Base-by-base conservation (phyloP, 2,797 vertebrate genomes). In the Kryptopterus vitreolus region DNA sequence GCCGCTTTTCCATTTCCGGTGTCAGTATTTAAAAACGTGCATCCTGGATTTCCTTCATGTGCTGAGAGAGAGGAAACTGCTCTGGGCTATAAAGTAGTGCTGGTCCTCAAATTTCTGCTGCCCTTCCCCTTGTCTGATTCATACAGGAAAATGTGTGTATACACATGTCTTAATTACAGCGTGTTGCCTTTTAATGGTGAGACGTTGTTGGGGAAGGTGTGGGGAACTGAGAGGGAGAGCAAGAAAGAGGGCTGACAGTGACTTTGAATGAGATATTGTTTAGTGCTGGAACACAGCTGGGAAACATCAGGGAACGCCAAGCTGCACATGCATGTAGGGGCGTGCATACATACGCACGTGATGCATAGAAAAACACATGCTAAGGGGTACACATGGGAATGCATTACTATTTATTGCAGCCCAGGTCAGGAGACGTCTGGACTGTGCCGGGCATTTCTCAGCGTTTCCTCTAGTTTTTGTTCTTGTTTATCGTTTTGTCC, bases 261-360 rank as follows among this genome's bases (percentile, higher is more conserved):
- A 86, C 87, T 88, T 89, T 94, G 91, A 95, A 95, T 94, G 92
- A 92, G 91, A 93, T 92, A 94, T 94, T 94, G 93, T 95, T 92
- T 91, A 85, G 89, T 87, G 84, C 86, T 90, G 91, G 88, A 92
- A 87, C 90, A 92, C 93, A 94, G 94, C 93, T 94, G 93, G 93
- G 92, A 94, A 92, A 91, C 93, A 94, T 95, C 93, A 94, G 90
- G 90, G 88, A 87, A 85, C 81, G 86, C 85, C 80, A 86, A 85
- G 88, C 87, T 86, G 57, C 50, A 78, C 79, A 73, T 73, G 75
- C 55, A 15, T 58, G 74, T 74, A 62, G 6, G 43, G 12, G 52
- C 6, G n/a, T 58, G 18, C 65, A 58, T 77, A 78, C 63, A 77
- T 72, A 84, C 80, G 86, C 88, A 86, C 48, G 29, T 78, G 69